Conservation (phyloP, 2,888 invertebrate genomes). For the Disparrhopalites patrizii region DNA sequence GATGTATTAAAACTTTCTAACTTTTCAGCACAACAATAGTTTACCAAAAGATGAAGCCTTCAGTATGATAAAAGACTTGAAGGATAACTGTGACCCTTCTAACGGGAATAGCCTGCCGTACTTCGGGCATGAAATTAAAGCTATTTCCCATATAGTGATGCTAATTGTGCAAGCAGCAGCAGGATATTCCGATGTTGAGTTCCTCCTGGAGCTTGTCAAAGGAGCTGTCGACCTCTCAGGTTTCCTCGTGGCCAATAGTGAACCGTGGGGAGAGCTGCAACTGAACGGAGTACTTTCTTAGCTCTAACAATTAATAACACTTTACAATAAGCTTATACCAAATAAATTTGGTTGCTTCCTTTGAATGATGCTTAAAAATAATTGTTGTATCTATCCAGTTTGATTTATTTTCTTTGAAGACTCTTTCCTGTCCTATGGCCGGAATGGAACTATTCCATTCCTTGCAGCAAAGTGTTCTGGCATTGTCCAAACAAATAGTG, state of each 20-base stretch:
- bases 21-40: neutral
- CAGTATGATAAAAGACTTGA: slow-evolving; percentile 11
- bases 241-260: slow-evolving; percentile 24
- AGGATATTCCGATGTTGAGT: too few species aligned
- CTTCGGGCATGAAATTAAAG: slow-evolving; percentile 42
- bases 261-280: slow-evolving; percentile 44
- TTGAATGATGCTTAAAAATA: too few species aligned
- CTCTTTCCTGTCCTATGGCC: neutral
- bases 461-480: neutral
- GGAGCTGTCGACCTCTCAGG: too few species aligned
- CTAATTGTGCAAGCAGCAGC: too few species aligned
- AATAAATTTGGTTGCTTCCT: too few species aligned
- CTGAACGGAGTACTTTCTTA: too few species aligned
- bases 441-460: neutral
- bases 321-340: too few species aligned
- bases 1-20: neutral
- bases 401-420: slow-evolving; percentile 1
- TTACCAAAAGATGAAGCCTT: slow-evolving; percentile 1
- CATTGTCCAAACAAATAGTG: neutral
- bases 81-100: neutral
- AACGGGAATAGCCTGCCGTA: slow-evolving; percentile 20
- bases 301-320: too few species aligned
- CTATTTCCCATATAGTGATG: too few species aligned
- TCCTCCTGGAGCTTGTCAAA: too few species aligned
- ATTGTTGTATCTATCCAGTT: too few species aligned